Evolutionary conservation across 2,797 vertebrate genomes (phyloP), one percentile per base, ranked within the genome.

Genomic region (Spheniscus humboldti): DNA sequence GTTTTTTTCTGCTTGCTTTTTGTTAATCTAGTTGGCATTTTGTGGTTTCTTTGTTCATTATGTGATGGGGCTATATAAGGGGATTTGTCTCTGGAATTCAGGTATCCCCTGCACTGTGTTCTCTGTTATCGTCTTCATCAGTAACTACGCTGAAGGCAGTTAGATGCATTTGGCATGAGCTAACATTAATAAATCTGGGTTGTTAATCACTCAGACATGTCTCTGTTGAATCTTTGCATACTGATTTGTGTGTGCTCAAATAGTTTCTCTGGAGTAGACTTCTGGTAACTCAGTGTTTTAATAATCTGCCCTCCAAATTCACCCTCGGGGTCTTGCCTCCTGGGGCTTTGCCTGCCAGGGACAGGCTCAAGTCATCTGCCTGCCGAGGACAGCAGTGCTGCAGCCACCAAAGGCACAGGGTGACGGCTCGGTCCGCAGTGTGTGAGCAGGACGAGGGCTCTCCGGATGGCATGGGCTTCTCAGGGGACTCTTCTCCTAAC

Each of bases 41-140:
- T 86, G 94, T 83, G 89, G 91, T 96, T 94, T 94, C 89, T 97
- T 97, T 96, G 93, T 96, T 97, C 62, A 37, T 93, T 94, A 76
- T 92, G 88, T 37, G 89, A 50, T 75, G 86, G 66, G 64, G 64
- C 92, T 84, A 47, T 94, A 89, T 83, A 95, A 94, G 81, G 95
- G 86, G 90, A 94, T 95, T 68, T 95, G 93, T 78, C 78, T 97
- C 96, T 97, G 93, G 91, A 97, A 97, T 97, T 95, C 93, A 96
- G 95, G 92, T 97, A 94, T 96, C 76, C 87, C 68, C 89, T 92
- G 93, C 72, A 1, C 68, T 64, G 30, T 45, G 81, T 33, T 87
- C 60, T 50, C 76, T 35, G 79, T 93, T 96, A 96, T 90, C 92
- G 2, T 62, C 92, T 95, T 89, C 94, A 97, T 97, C 94, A 95